Base-by-base conservation (phyloP, 1,140 invertebrate genomes). In the Drosophila novamexicana region DNA sequence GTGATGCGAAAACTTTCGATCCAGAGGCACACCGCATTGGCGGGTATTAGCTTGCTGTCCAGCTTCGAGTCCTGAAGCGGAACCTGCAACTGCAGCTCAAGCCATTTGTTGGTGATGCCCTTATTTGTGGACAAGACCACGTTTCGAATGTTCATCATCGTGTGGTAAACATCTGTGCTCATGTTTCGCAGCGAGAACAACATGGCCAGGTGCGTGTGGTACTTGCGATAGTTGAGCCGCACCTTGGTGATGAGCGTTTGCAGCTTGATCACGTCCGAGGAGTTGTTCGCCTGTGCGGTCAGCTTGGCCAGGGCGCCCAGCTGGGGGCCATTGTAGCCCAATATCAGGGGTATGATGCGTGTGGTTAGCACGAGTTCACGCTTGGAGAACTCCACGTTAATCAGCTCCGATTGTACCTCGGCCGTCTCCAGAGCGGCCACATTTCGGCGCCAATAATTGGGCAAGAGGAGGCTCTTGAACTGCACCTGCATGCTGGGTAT, bases 361-460 rank as follows among this genome's bases (percentile, higher is more conserved):
- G 45, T 62, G n/a, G 79, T 39, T 0, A 92, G 44, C 2, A 86
- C 75, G 0, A 92, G 44, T 40, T 91, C 88, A 0, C 88, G 77
- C 61, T 91, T 91, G 0, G 88, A 90, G 40, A 91, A 91, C 69
- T 92, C 88, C 1, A 92, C 5, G 44, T 62, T 76, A 2, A 92
- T 52, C 1, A 79, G 67, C 47, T 92, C 88, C 4, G 81, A 62
- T 42, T 73, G 47, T 2, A 92, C 50, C 44, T 91, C 84, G 0
- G 79, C 57, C 36, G 75, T 77, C 9, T 88, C 78, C 16, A 79
- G 29, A 0, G 84, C 68, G 10, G 91, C 66, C 10, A 83, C 72
- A 40, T 91, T 80, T 0, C 44, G 36, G 8, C 79, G 71, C 91
- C 90, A 91, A 3, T 83, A 39, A 29, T 83, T 44, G 6, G 91